Percentiles rank a stretch among this genome's conserved stretches.
These are phyloP conservation scores for Eufriesea mexicana DNA, from an alignment of 1,140 invertebrate species.

Conservation along the genomic window DNA sequence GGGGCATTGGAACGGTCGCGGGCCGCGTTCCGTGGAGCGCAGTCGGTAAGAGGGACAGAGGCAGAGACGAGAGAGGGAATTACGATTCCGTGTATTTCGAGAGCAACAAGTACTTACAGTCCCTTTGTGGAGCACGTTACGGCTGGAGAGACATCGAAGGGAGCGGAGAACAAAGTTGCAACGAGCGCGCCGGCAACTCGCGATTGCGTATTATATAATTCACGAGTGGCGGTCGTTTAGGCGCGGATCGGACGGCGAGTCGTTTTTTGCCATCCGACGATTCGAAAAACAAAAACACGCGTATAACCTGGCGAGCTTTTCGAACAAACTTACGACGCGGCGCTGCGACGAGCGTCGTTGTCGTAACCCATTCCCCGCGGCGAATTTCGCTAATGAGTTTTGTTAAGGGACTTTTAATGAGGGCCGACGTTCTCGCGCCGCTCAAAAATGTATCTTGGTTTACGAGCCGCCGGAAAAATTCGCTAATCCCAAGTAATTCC, in stretches of 20 bases:
- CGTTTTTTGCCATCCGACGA: slow-evolving; percentile 30
- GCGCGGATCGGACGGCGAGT: slow-evolving; percentile 30
- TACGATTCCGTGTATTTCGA: slow-evolving; percentile 64
- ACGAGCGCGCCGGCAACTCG: slow-evolving; percentile 45
- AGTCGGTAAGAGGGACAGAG: neutral
- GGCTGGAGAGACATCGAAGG: slow-evolving; percentile 60
- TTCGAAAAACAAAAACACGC: slow-evolving; percentile 35
- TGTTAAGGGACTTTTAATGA: slow-evolving; percentile 55
- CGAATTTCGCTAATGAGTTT: slow-evolving; percentile 56
- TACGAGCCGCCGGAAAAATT: slow-evolving; percentile 44
- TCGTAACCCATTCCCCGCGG: slow-evolving; percentile 43
- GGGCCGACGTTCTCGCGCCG: slow-evolving; percentile 40
- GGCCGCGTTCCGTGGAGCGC: neutral
- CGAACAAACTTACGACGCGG: slow-evolving; percentile 45
- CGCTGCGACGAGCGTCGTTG: slow-evolving; percentile 41
- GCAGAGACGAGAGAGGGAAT: slow-evolving; percentile 51
- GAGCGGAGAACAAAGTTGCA: slow-evolving; percentile 63
- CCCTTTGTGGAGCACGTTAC: slow-evolving; percentile 56
- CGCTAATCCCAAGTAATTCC: slow-evolving; percentile 46
- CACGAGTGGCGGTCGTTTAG: slow-evolving; percentile 43
- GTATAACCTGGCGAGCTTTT: slow-evolving; percentile 25
- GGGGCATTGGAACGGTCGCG: neutral
- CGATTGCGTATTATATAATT: slow-evolving; percentile 62
- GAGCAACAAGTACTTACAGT: slow-evolving; percentile 68
- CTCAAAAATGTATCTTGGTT: slow-evolving; percentile 47